Base-by-base conservation (phyloP, 2,888 invertebrate species). In the Eupeodes luniger region DNA sequence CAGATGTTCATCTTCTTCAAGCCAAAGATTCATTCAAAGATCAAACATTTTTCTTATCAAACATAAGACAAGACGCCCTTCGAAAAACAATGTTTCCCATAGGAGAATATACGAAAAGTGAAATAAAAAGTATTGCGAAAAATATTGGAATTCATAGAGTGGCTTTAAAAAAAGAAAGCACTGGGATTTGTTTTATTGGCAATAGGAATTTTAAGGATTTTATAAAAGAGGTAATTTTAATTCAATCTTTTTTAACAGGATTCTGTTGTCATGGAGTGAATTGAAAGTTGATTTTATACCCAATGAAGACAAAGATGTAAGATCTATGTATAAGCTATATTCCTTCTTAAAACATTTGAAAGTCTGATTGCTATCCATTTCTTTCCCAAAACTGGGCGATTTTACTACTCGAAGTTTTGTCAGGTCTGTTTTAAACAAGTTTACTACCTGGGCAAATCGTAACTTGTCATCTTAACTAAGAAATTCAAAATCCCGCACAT, bases 161-260 rank as follows among this genome's bases (percentile, higher is more conserved):
- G 79, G 96, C 96, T 10, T 93, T 94, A 14, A 98, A 98, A 92
- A 96, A 95, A 90, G 98, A 98, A 94, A 98, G 98, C 91, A 97
- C 96, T 93, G 99, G 99, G 36, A 98, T 99, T 89, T 99, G 99
- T 94, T 99, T 99, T 93, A 97, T 99, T 92, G 99, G 99, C 0
- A 96, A 96, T 91, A 95, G 98, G 90, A 95, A 96, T 90, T 99
- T 99, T 93, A 95, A 96, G 91, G 92, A 96, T 53, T 99, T 99
- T 92, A 98, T 99, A 91, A 95, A 96, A 88, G 96, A 98, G 94
- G 98, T 98, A 57, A 49, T 5, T 27, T 19, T n/a, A 16, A 1
- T 5, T 57, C 5, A 36, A 2, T 14, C 7, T n/a, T 36, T 36
- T 7, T 40, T 7, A 40, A 40, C 40, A 40, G 40, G 1, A 40